Conservation (phyloP, 2,797 vertebrate genomes). For the Cyprinella venusta region DNA sequence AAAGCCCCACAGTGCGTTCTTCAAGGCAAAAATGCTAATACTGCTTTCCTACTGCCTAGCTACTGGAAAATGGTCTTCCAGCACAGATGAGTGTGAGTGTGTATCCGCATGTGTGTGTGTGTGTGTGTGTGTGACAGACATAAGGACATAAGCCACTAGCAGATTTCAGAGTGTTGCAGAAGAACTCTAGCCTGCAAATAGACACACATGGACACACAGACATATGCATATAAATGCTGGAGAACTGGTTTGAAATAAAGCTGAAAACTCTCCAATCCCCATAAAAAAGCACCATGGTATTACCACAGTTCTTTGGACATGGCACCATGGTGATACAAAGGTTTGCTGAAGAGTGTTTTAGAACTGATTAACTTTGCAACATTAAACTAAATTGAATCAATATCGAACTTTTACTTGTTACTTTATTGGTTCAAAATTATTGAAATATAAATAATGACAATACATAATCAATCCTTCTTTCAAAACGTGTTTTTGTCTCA, state of each 20-base stretch:
- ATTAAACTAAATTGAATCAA: background rate
- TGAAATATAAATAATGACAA: background rate
- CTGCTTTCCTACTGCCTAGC: slow-evolving; percentile 61
- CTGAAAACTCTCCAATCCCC: background rate
- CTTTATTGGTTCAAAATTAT: background rate
- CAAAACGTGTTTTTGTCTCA: background rate
- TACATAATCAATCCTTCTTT: background rate
- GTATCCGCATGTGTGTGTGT: background rate
- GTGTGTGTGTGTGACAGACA: slow-evolving; percentile 25
- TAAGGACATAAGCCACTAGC: slow-evolving; percentile 53
- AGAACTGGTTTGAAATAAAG: slow-evolving; percentile 17
- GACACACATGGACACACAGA: slow-evolving; percentile 37
- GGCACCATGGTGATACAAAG: background rate
- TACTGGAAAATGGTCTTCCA: slow-evolving; percentile 63
- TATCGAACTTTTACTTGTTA: background rate
- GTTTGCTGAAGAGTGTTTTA: background rate
- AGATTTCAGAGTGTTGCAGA: slow-evolving; percentile 50
- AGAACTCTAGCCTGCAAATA: slow-evolving; percentile 18
- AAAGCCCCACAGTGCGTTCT: slow-evolving; percentile 66
- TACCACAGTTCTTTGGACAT: background rate
- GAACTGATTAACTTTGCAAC: background rate
- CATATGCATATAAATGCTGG: slow-evolving; percentile 18
- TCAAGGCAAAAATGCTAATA: slow-evolving; percentile 65
- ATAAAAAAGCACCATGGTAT: background rate
- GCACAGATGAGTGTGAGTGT: slow-evolving; percentile 28